Base-by-base conservation (phyloP, 1,140 invertebrate genomes). In the Calycopis cecrops region DNA sequence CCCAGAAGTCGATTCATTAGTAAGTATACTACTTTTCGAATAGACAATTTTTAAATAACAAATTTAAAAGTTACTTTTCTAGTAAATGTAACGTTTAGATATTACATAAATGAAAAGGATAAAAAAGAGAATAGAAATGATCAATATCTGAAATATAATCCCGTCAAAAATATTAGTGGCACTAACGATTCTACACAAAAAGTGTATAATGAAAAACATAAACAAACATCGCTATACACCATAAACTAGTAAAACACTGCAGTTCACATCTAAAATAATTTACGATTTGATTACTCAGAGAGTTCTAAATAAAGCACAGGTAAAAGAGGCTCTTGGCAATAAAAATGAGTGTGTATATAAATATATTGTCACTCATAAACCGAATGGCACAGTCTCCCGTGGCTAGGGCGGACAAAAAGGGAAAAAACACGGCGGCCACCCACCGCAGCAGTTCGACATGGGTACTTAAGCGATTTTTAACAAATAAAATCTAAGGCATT, bases 1-100 rank as follows among this genome's bases (percentile, higher is more conserved):
- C 90, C 96, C 96, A 78, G 97, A 98, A 93, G 95, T 99, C 88
- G 97, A 99, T 90, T 97, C 96, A 91, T 92, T 99, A 92, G 97
- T 98, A 92, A 98, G 96, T 96, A 90, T 38, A n/a, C 21, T 42
- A 34, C 9, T 44, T 53, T n/a, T n/a, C n/a, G n/a, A n/a, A n/a
- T n/a, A n/a, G n/a, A n/a, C n/a, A n/a, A n/a, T n/a, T n/a, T n/a
- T n/a, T n/a, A n/a, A n/a, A n/a, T n/a, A n/a, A n/a, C n/a, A n/a
- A n/a, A n/a, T n/a, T n/a, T n/a, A n/a, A n/a, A n/a, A n/a, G n/a
- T n/a, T n/a, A n/a, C n/a, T n/a, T n/a, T n/a, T n/a, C n/a, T n/a
- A n/a, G n/a, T n/a, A n/a, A n/a, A n/a, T n/a, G n/a, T n/a, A n/a
- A n/a, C n/a, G n/a, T n/a, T n/a, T n/a, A n/a, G n/a, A n/a, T n/a